Evolutionary conservation across 2,113 vertebrate species (phyloP).

Genomic region (Phycodurus eques): DNA sequence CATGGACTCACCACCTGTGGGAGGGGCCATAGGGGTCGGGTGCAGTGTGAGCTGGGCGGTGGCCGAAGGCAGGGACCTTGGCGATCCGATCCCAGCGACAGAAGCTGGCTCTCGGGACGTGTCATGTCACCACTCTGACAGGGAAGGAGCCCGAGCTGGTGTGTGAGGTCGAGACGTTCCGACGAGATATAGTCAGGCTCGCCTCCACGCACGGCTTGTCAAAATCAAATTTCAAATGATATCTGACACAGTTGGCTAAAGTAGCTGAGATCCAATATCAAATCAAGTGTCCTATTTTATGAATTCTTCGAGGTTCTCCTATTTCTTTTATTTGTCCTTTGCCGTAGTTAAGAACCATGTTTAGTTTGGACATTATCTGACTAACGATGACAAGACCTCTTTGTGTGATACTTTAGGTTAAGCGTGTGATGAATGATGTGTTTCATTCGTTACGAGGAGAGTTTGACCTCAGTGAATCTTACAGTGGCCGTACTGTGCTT

Average conservation of each 20-base stretch:
- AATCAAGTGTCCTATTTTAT: background rate
- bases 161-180: no score
- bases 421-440: constrained; percentile 94
- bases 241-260: background rate
- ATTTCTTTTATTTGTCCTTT: background rate
- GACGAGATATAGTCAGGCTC: no score
- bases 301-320: background rate
- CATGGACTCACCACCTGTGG: no score
- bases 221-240: no score
- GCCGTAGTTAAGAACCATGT: background rate
- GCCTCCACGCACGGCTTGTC: no score
- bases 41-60: no score
- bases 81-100: no score
- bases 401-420: constrained; percentile 76
- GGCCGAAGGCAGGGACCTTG: no score
- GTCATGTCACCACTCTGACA: no score
- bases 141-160: no score
- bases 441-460: constrained; percentile 87
- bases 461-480: constrained; percentile 84
- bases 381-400: background rate
- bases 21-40: no score
- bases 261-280: background rate
- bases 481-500: constrained; percentile 82
- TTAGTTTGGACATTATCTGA: background rate
- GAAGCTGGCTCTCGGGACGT: no score